Conservation (phyloP, 1,140 invertebrate genomes). For the Trichonephila inaurata region DNA sequence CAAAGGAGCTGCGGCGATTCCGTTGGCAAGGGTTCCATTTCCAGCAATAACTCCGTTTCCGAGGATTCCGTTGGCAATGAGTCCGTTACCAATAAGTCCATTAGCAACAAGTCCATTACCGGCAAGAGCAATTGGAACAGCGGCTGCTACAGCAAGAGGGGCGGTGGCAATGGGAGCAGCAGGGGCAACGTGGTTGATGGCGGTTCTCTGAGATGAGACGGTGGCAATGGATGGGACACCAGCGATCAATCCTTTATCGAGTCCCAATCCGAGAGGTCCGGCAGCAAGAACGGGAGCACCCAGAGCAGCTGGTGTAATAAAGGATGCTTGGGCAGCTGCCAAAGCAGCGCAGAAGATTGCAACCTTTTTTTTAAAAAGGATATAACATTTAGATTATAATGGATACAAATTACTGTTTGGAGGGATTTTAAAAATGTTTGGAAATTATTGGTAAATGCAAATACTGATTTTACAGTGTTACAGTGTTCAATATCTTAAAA, state of each 20-base stretch:
- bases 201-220: not conserved
- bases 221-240: not conserved
- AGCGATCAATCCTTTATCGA: not conserved
- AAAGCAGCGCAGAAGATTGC: conserved; percentile 34
- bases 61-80: not conserved
- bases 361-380: not conserved
- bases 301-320: not conserved
- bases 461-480: no score
- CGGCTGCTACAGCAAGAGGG: not conserved
- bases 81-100: not conserved
- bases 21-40: not conserved
- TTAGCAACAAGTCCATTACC: not conserved
- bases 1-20: not conserved
- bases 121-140: not conserved
- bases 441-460: no score
- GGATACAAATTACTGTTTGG: no score
- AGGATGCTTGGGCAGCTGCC: conserved; percentile 25
- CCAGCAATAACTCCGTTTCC: not conserved
- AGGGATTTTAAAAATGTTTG: no score
- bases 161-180: not conserved
- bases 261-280: not conserved
- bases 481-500: no score
- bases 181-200: no score
- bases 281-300: not conserved
- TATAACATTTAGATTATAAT: no score